Evolutionary conservation across 2,888 invertebrate genomes (phyloP), one percentile per base, ranked within the genome.

Genomic region (Nomada fabriciana): DNA sequence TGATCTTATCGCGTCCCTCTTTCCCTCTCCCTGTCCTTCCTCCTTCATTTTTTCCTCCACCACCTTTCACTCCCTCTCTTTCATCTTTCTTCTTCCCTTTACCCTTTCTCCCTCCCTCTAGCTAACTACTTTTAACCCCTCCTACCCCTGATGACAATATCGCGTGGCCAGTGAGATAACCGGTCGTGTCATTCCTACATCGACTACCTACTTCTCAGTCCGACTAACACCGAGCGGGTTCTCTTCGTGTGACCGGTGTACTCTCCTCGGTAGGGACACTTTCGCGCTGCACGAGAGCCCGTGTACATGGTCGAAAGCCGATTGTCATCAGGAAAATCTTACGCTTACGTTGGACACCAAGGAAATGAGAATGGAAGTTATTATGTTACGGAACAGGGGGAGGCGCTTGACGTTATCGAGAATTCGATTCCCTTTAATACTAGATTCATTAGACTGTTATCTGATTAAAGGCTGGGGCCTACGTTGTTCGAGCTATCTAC

Each of bases 161-260:
- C 94, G 94, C 94, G 94, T 94, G 94, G 94, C 92, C 88, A 88
- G 90, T 93, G 90, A 93, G 93, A 94, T 94, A 94, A 92, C 94
- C 91, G 89, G 91, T 91, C 93, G 92, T 94, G 93, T 94, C 94
- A 94, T 94, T 94, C 92, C 91, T 90, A 91, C 93, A 93, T 93
- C 93, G 91, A 92, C 92, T 91, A 89, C 91, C 89, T 89, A 92
- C 92, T 91, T 91, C 91, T 90, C 86, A 85, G 87, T 86, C 80
- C 84, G 82, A 84, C 80, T 80, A 86, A 80, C 86, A 68, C 61
- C 80, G 74, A 60, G 72, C 13, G 61, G n/a, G 67, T 43, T 72
- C 73, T 76, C 76, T 43, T 75, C 73, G 68, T 74, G 77, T 57
- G 86, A 80, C 72, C 86, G 80, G 73, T 82, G 82, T 77, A 73